phyloP scores from a whole-genome alignment of 2,888 invertebrate genomes.

The Clitarchus hookeri region DNA sequence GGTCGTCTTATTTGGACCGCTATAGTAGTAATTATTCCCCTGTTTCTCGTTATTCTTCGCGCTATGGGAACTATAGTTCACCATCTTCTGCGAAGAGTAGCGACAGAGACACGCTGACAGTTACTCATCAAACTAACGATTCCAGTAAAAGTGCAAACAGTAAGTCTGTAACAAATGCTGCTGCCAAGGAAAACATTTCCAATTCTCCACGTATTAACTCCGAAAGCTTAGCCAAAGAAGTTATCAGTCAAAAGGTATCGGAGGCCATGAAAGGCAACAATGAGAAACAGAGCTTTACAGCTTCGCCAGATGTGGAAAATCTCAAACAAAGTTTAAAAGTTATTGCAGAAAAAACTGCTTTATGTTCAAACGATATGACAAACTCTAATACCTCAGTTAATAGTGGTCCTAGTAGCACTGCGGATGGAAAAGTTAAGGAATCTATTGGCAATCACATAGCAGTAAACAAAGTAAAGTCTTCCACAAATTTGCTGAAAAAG shows the following conservation, averaged over 20 bases:
- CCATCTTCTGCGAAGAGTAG: constrained; percentile 17
- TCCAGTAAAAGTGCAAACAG: constrained; percentile 6
- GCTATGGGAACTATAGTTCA: constrained; percentile 29
- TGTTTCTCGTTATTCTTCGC: constrained; percentile 33
- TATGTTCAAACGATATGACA: neutral
- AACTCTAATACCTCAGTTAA: neutral
- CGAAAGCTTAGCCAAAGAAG: neutral
- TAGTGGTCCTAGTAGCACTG: neutral
- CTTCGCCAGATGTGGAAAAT: constrained; percentile 21
- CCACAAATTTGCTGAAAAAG: constrained; percentile 3
- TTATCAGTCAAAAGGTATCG: neutral
- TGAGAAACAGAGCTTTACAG: neutral
- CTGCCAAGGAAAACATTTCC: neutral
- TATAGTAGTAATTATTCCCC: constrained; percentile 43
- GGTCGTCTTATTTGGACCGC: constrained; percentile 65
- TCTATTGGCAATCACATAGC: neutral
- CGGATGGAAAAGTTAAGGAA: neutral
- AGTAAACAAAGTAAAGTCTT: constrained; percentile 19
- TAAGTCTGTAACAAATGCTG: neutral
- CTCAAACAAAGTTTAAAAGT: constrained; percentile 21
- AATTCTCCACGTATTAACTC: neutral
- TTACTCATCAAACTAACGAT: neutral
- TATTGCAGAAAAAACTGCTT: neutral
- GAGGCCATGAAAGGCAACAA: neutral
- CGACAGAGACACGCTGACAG: constrained; percentile 29